These are phyloP conservation scores for Panurus biarmicus DNA, from an alignment of 2,113 vertebrate genomes.

Conservation along the genomic window DNA sequence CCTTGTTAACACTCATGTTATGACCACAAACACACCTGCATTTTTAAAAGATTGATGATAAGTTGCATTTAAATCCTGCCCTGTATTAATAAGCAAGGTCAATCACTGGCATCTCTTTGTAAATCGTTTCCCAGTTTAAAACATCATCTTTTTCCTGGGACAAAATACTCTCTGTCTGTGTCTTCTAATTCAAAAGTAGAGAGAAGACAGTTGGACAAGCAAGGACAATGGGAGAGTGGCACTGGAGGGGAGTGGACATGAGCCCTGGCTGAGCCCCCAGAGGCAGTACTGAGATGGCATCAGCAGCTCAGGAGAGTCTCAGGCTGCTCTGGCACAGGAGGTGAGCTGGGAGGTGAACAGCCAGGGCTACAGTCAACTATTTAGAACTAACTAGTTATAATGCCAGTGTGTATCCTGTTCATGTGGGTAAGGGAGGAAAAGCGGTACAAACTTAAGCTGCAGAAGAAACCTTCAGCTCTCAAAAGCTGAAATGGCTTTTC, in stretches of 20 bases:
- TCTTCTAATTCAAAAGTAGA: background rate
- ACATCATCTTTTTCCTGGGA: background rate
- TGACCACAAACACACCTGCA: background rate
- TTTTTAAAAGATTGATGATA: background rate
- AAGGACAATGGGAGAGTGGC: background rate
- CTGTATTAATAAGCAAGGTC: background rate
- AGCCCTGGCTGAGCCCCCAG: fast-evolving
- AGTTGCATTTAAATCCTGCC: background rate
- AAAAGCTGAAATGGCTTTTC: background rate
- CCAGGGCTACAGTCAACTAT: background rate
- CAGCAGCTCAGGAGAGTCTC: background rate
- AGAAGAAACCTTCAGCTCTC: background rate
- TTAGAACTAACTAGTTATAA: background rate
- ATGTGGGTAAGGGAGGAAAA: background rate
- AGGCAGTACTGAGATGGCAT: background rate
- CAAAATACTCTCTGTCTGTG: background rate
- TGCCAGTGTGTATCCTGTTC: background rate
- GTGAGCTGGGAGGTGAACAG: background rate
- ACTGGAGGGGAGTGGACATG: background rate
- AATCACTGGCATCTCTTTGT: background rate
- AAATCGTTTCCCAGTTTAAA: background rate
- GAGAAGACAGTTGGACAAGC: background rate
- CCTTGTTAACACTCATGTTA: background rate
- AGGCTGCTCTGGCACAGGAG: background rate
- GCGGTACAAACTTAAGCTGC: background rate